Evolutionary conservation across 2,113 vertebrate species (phyloP).

Genomic region (Festucalex cinctus): DNA sequence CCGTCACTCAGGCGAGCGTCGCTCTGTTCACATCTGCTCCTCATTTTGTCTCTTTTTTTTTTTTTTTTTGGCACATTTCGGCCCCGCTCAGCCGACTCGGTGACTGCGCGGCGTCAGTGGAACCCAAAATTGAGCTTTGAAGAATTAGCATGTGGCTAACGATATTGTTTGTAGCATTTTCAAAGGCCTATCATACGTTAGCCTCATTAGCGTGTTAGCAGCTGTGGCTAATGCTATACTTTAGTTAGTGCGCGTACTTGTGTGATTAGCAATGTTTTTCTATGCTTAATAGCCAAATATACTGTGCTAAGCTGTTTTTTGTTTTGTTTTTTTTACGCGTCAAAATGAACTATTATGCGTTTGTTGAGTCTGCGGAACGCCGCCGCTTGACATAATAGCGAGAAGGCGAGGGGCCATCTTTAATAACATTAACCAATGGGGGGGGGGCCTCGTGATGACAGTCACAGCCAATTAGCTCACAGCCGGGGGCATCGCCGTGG

Average conservation of each 20-base stretch:
- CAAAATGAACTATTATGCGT: background rate
- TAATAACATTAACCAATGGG: slow-evolving; percentile 15
- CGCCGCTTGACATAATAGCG: background rate
- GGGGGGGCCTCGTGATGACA: slow-evolving; percentile 11
- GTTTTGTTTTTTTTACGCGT: no score
- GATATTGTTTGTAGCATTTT: no score
- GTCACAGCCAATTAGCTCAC: slow-evolving; percentile 29
- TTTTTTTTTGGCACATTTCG: slow-evolving; percentile 7
- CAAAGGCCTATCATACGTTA: no score
- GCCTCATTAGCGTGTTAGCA: no score
- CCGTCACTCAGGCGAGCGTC: slow-evolving; percentile 29
- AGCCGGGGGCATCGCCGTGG: slow-evolving; percentile 25
- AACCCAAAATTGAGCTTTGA: background rate
- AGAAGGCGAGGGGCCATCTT: slow-evolving; percentile 4
- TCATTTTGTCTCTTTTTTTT: slow-evolving; percentile 43
- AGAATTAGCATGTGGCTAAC: background rate
- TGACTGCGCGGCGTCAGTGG: no score
- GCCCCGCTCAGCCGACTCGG: background rate
- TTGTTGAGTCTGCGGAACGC: slow-evolving; percentile 8
- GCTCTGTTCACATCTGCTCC: slow-evolving; percentile 45
- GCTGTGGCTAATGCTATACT: background rate
- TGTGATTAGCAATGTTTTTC: no score
- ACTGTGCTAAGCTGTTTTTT: no score
- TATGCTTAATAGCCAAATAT: no score
- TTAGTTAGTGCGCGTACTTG: background rate